Percentiles rank a stretch among this genome's conserved stretches.
Evolutionary conservation across 2,888 invertebrate genomes (phyloP).

Genomic region (Drosophila mettleri): DNA sequence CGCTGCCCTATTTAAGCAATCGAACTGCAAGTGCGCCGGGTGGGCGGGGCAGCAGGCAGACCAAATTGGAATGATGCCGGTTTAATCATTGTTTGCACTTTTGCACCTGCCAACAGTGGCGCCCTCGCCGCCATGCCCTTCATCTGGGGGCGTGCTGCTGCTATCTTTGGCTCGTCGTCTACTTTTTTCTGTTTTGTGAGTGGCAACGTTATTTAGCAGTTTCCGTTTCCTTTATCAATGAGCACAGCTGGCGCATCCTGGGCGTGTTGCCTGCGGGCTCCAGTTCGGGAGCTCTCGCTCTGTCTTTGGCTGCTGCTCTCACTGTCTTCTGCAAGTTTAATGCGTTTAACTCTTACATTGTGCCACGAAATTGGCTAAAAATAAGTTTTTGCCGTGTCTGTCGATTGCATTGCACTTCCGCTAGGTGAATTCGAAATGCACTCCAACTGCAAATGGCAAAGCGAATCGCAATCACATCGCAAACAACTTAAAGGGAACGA

Average conservation of each 20-base stretch:
- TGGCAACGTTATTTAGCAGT: conserved; percentile 77
- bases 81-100: conserved; percentile 70
- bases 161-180: conserved; percentile 1
- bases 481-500: conserved; percentile 36
- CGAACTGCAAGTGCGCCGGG: conserved; percentile 46
- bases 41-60: conserved; percentile 16
- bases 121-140: conserved; percentile 2
- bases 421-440: conserved; percentile 61
- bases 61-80: conserved; percentile 38
- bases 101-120: conserved; percentile 72
- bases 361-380: conserved; percentile 72
- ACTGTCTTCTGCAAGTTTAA: conserved; percentile 71
- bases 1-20: conserved; percentile 71
- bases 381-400: conserved; percentile 34
- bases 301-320: background rate
- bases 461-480: conserved; percentile 56
- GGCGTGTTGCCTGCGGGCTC: conserved; percentile 26
- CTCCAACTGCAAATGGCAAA: conserved; percentile 52
- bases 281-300: background rate
- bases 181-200: conserved; percentile 36
- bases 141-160: background rate
- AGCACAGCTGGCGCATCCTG: conserved; percentile 73
- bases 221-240: conserved; percentile 75
- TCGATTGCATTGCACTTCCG: conserved; percentile 55
- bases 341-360: conserved; percentile 77